Base-by-base conservation (phyloP, 2,797 vertebrate genomes). In the Gadopsis bispinosus region DNA sequence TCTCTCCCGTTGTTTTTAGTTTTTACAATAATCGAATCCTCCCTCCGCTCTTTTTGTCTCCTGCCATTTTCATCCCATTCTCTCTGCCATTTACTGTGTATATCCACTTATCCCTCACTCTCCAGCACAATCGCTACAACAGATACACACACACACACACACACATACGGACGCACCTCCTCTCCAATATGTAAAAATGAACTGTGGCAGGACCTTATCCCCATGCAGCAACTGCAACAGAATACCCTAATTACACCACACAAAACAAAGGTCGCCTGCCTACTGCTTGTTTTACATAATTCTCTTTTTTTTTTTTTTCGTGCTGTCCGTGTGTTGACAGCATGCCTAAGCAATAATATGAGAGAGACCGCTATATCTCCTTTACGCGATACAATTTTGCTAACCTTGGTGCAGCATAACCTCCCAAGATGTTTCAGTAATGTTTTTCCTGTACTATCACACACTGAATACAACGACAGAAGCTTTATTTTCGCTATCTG, bases 201-300 rank as follows among this genome's bases (percentile, higher is more conserved):
- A 65, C 59, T 45, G 47, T 55, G 69, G 62, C 82, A 76, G 29
- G 45, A 76, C 55, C 64, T 77, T 73, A 67, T 74, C 51, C 43
- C 37, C 45, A 14, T 76, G 43, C 56, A 83, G 56, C 20, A 75
- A 62, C 59, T 61, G 69, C 33, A 56, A 74, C 75, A 71, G 74
- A 81, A 71, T 50, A 63, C 53, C 48, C 55, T 67, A 76, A 87
- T 83, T 85, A 73, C 77, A 65, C 48, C 41, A 66, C 47, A 69
- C 65, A 73, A 68, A 72, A 43, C 45, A 72, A 82, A 90, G 85
- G 84, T 88, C 81, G 81, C 68, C 63, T 83, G 65, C 73, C 77
- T 72, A 19, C 67, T 47, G 64, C 53, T 60, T 65, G 58, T 65
- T 75, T 83, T 62, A 61, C 64, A 76, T 61, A 75, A 70, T 64